Base-by-base conservation (phyloP, 2,797 vertebrate genomes). In the Karalla daura region DNA sequence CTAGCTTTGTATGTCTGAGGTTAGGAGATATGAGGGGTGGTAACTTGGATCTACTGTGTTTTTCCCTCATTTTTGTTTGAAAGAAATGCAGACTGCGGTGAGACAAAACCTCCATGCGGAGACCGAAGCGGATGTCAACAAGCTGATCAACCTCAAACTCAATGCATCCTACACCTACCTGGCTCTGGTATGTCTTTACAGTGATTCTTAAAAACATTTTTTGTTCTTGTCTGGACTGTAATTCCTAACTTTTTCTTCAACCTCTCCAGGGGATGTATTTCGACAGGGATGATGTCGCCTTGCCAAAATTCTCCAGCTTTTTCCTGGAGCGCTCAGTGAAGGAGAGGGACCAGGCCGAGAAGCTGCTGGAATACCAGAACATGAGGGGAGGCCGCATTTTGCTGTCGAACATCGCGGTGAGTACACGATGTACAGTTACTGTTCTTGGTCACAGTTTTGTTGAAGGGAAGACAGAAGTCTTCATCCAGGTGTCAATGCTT, bases 231-330 rank as follows among this genome's bases (percentile, higher is more conserved):
- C 3, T 43, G 4, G 7, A 15, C 1, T 21, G 7, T 4, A 37
- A 47, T 51, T 11, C 1, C 1, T 58, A 2, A 10, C 1, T 33
- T 15, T 44, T 28, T 51, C 33, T 63, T 0, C 43, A 1, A 0
- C 53, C 15, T 71, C 4, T 73, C 0, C 6, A 96, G 95, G 92
- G 91, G 0, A 93, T 93, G 90, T 95, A 93, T 73, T 96, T 96
- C 43, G 93, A 95, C 63, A 86, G 93, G 58, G 94, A 95, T 32
- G 94, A 96, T 5, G 89, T 95, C 27, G 94, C 95, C 2, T 52
- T 96, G 56, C 81, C 88, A 1, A 92, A 93, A 0, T 93, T 96
- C 58, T 91, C 92, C 14, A 74, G 53, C 2, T 95, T 93, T 49
- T 95, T 95, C 77, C 74, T 91, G 80, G 87, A 92, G 49, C 90